Evolutionary conservation across 2,113 vertebrate genomes (phyloP), one percentile per base, ranked within the genome.

Genomic region (Butorides virescens): DNA sequence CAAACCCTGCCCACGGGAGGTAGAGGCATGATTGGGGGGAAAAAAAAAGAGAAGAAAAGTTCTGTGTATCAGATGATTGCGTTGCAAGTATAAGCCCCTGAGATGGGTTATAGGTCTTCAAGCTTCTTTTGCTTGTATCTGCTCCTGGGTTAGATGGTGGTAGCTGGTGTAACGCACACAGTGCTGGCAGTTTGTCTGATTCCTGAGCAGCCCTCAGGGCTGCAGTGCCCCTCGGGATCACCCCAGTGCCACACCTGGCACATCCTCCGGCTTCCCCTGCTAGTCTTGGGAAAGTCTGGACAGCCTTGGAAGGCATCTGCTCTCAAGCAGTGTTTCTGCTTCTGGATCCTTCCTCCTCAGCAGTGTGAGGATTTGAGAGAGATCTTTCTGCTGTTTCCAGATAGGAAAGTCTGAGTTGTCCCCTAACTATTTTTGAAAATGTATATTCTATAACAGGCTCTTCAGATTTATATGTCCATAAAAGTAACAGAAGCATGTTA

Each of bases 161-260:
- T 29, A 13, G n/a, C 16, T 67, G 56, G 8, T 14, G 18, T 2
- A 25, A 10, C 0, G 2, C 18, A 7, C 1, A 3, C 10, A 11
- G 17, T 10, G 52, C 23, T n/a, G 46, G 42, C 7, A 46, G 29
- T 26, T 52, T 42, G 20, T 15, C 11, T 11, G 58, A 47, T 3
- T 65, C 27, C 62, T 61, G 20, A 3, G 0, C 15, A 65, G 5
- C 13, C 71, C 53, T 34, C 56, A 15, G 32, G 39, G 9, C 15
- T 8, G 15, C 59, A 26, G 26, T 10, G 27, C 44, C 10, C 32
- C 47, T 15, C 0, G 0, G n/a, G 53, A 34, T 30, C 47, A 56
- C 62, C 27, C 10, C 56, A 20, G 36, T 17, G 70, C 16, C 10
- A 8, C 65, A 62, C 15, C 12, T 9, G 2, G 3, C 44, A 5